Evolutionary conservation across 2,113 vertebrate genomes (phyloP).

Genomic region (Corvus hawaiiensis): DNA sequence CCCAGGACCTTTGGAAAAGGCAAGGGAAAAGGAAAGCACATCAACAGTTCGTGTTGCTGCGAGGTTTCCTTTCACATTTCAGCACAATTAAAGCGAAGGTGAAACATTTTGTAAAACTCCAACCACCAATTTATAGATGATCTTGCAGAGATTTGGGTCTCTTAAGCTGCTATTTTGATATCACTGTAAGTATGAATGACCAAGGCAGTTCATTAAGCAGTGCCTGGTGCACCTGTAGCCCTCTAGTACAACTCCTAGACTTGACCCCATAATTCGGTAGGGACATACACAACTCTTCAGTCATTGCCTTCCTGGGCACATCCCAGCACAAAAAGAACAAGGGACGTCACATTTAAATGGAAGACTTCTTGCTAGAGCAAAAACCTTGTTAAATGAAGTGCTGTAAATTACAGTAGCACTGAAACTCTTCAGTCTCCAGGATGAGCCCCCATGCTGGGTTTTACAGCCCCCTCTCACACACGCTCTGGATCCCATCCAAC

Average conservation of each 20-base stretch:
- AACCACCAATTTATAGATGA: background rate
- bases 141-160: background rate
- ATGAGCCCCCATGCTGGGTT: background rate
- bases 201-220: background rate
- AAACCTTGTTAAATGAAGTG: background rate
- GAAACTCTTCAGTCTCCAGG: background rate
- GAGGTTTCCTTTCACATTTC: background rate
- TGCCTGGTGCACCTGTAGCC: fast-evolving
- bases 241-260: background rate
- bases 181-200: background rate
- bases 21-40: background rate
- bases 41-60: background rate
- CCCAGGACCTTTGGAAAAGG: background rate
- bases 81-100: background rate
- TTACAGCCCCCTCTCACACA: background rate
- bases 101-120: background rate
- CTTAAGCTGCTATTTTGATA: background rate
- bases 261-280: background rate
- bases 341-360: background rate
- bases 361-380: background rate
- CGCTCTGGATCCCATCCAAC: background rate
- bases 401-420: background rate
- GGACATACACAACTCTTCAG: background rate
- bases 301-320: fast-evolving
- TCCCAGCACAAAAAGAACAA: background rate